phyloP scores from a whole-genome alignment of 2,113 vertebrate genomes.

The Protobothrops mucrosquamatus region DNA sequence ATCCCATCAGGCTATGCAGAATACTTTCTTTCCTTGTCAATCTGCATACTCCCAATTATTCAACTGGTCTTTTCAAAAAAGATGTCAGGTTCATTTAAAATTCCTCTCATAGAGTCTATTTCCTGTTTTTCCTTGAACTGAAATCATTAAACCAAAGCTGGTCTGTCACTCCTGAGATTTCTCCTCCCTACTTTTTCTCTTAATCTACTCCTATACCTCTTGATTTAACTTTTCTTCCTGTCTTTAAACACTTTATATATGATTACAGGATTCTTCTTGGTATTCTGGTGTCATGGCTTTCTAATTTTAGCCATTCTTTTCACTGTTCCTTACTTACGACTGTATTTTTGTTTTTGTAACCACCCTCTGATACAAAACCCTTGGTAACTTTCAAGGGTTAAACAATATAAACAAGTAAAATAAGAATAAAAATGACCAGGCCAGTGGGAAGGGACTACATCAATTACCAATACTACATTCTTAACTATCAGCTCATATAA shows the following conservation, averaged over 20 bases:
- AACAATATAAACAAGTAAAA: background rate
- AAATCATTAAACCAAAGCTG: slow-evolving; percentile 12
- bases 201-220: background rate
- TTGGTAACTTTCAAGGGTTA: background rate
- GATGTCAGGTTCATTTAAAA: background rate
- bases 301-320: slow-evolving; percentile 48
- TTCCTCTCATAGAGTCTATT: fast-evolving
- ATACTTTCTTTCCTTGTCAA: background rate
- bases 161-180: background rate
- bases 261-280: slow-evolving; percentile 46
- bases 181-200: background rate
- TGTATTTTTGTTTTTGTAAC: background rate
- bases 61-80: background rate
- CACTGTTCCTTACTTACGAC: background rate
- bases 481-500: background rate
- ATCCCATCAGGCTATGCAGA: background rate
- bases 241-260: slow-evolving; percentile 18
- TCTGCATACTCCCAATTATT: background rate
- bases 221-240: slow-evolving; percentile 32
- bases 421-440: background rate
- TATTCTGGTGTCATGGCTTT: slow-evolving; percentile 38
- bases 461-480: background rate
- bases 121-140: slow-evolving; percentile 17
- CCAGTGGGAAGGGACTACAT: background rate
- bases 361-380: background rate